Evolutionary conservation across 2,888 invertebrate genomes (phyloP), one percentile per base, ranked within the genome.

Genomic region (Drosophila prolongata): DNA sequence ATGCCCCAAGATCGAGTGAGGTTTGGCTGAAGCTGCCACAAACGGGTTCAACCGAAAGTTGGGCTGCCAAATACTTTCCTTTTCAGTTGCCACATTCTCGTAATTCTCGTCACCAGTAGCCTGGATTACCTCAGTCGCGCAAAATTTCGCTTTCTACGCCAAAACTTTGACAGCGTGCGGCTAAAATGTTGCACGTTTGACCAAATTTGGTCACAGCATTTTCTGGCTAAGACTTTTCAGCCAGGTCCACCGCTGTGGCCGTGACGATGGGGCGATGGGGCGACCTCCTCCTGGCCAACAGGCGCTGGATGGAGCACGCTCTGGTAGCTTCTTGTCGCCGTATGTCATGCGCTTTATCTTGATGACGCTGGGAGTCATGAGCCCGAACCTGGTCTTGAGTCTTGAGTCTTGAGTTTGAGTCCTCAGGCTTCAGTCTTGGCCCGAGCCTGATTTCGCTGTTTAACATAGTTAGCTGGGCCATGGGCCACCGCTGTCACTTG

Each of bases 321-420:
- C 73, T 78, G 82, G 83, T 87, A 83, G 83, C 87, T 87, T 83
- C 83, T 83, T 83, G 83, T 87, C 87, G 83, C 87, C 83, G 83
- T 83, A 87, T 83, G 83, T 83, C 87, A 83, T 83, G 83, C 79
- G 82, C 81, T 71, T 83, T 87, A 83, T 83, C 83, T 83, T 83
- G 83, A 83, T 83, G 83, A 81, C 79, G 87, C 53, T 79, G 80
- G 72, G 68, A 85, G 85, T 85, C 81, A 81, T 81, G 85, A 82
- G 80, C 71, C 60, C 40, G 57, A 30, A 43, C 76, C 77, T 71
- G 57, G 38, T 68, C 54, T 38, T 59, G 47, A 42, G 30, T 68
- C 54, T 38, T 59, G 47, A 42, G 30, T 54, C 54, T 43, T 60
- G 37, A 40, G 58, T 34, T 14, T 57, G 16, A 50, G 69, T 50